Base-by-base conservation (phyloP, 2,113 vertebrate genomes). In the Nestor notabilis region DNA sequence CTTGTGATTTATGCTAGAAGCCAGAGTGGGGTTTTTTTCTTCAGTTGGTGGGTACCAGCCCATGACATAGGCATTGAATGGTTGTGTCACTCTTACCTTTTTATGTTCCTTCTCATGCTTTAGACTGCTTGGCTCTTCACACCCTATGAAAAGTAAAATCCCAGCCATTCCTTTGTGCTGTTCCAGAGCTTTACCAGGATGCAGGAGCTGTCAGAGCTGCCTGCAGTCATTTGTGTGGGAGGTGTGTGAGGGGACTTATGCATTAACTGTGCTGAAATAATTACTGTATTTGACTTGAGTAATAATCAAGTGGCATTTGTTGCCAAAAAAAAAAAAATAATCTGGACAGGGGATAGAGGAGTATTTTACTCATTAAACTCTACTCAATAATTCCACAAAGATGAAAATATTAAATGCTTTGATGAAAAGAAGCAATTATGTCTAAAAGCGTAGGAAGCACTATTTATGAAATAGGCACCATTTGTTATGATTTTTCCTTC, bases 181-280 rank as follows among this genome's bases (percentile, higher is more conserved):
- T 91, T 91, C 41, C 55, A 83, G 60, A 55, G 86, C 86, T 90
- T 86, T 89, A 46, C 29, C 69, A 82, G 88, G 64, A 47, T 2
- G 13, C 68, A 95, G 69, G 39, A 61, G 4, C 81, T 94, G 80
- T 75, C 87, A 87, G 87, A 96, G 35, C 47, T 89, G 72, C 81
- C 94, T 91, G 83, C 61, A 94, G 69, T 81, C 69, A 68, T 84
- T 92, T 78, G 83, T 82, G 95, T 96, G 87, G 96, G 96, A 96
- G 50, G 72, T 71, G 68, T 94, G 80, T 71, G 91, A 92, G 65
- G 17, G 72, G 60, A 96, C 82, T 90, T 95, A 44, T 5, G 81
- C 61, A 76, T 69, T 96, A 94, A 49, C 81, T 65, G 44, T 61
- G 70, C 77, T 87, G 78, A 90, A 94, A 87, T 95, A 96, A 96